Evolutionary conservation across 2,113 vertebrate genomes (phyloP), one percentile per base, ranked within the genome.

Genomic region (Callocephalon fimbriatum): DNA sequence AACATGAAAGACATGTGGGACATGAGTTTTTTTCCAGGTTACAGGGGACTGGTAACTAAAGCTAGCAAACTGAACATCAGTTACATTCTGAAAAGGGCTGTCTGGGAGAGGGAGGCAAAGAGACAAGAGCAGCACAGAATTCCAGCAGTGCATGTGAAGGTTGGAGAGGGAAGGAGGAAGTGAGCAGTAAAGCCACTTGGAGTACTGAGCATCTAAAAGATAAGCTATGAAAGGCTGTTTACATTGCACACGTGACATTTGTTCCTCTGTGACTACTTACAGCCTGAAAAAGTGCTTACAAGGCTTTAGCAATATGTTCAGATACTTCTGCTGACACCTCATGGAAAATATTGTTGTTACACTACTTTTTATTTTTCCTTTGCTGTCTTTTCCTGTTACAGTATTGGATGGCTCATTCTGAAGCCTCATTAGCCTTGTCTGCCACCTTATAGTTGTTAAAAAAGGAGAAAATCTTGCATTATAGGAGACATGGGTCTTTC

Each of bases 281-380:
- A 87, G 50, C 40, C 31, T 88, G 71, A 66, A 77, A 92, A 95
- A 66, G 23, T 42, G 51, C 72, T 95, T 80, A 47, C 10, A 88
- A 68, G 63, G 44, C 63, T 90, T 88, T 65, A 88, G 45, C 63
- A 90, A 44, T 74, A 47, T 5, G 65, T 96, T 96, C 82, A 86
- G 95, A 94, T 96, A 91, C 86, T 92, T 97, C 77, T 95, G 84
- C 93, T 97, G 90, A 97, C 72, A 93, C 68, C 81, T 94, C 62
- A 91, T 91, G 92, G 93, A 94, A 95, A 75, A 86, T 88, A 32
- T 6, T 87, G 81, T 95, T 93, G 95, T 95, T 95, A 91, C 67
- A 78, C 66, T 90, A 32, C 38, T 61, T 76, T 61, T 6, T 40
- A 45, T 76, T 88, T 87, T 92, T 40, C 11, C 35, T 82, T 87